Base-by-base conservation (phyloP, 2,888 invertebrate species). In the Acanthopleura granulata region DNA sequence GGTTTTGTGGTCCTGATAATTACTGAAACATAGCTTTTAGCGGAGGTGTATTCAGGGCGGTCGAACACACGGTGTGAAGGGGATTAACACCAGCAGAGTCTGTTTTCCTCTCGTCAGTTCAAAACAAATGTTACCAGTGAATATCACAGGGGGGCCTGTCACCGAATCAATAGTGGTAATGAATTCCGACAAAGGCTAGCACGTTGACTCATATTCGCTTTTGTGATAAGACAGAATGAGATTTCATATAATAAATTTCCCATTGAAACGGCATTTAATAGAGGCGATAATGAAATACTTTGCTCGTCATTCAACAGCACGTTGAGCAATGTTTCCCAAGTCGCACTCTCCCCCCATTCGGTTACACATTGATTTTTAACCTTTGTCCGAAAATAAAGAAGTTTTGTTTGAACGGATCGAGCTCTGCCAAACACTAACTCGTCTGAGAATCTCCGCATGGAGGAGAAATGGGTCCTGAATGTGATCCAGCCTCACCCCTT, bases 191-290 rank as follows among this genome's bases (percentile, higher is more conserved):
- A 66, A 66, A 66, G 25, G 66, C 22, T 66, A 22, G 22, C 66
- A 66, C 66, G 66, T 66, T 66, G 66, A 66, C 66, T 66, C 66
- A 66, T 66, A 66, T 66, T 18, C 29, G 29, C 66, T 27, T 22
- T 66, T 66, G 66, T 66, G 66, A 27, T 22, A 18, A 14, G 25
- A 22, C 25, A 16, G 66, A 66, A 66, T 66, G 29, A 16, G 66
- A 66, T 66, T 66, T 66, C 66, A 66, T 66, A 66, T 66, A 66
- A 66, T 66, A 66, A 25, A 66, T 66, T 66, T 66, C 29, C 66
- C 25, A 66, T 66, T 66, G 66, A 66, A 25, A 22, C 66, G 25
- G 66, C 66, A 16, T 66, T 66, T 66, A 66, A 27, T 66, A 66
- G 66, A 27, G 25, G 22, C 66, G 29, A 66, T 66, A 66, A 66